A percentile compares a stretch with the other conserved stretches of the same genome.
Evolutionary conservation across 2,797 vertebrate species (phyloP).

Genomic region (Bryconaethiops microstoma): DNA sequence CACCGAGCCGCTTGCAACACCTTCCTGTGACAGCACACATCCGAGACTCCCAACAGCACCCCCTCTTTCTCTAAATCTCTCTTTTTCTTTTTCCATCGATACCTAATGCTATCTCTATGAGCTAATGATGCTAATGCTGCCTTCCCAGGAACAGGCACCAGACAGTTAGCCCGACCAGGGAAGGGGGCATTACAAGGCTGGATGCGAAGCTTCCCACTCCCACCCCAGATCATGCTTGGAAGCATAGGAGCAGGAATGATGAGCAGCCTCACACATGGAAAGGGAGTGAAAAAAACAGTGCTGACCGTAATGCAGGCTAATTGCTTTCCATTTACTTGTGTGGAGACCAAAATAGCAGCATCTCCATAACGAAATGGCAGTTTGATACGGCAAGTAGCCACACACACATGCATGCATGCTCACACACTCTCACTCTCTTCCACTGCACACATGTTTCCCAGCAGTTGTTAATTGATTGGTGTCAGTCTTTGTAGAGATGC

Average conservation of each 20-base stretch:
- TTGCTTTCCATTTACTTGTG: conserved; percentile 82
- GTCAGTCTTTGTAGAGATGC: conserved; percentile 72
- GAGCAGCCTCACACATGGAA: conserved; percentile 66
- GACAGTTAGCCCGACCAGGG: conserved; percentile 12
- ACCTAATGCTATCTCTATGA: conserved; percentile 41
- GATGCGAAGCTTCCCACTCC: background rate
- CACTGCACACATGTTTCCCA: conserved; percentile 58
- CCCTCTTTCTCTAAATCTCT: conserved; percentile 25
- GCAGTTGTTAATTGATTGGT: conserved; percentile 72
- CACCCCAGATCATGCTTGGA: background rate
- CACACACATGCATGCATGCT: conserved; percentile 49
- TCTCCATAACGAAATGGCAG: conserved; percentile 69
- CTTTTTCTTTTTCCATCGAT: background rate
- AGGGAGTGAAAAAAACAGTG: conserved; percentile 73
- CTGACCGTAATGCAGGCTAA: conserved; percentile 81
- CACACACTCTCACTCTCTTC: conserved; percentile 21
- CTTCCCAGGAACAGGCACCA: conserved; percentile 36
- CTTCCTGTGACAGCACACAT: conserved; percentile 78
- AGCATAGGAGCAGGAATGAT: conserved; percentile 64
- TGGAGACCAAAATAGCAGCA: conserved; percentile 79
- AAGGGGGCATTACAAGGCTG: background rate
- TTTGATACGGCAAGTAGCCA: conserved; percentile 72
- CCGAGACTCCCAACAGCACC: conserved; percentile 74
- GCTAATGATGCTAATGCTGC: conserved; percentile 33
- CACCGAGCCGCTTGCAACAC: conserved; percentile 78